These are phyloP conservation scores for Verasper variegatus DNA, from an alignment of 2,113 vertebrate species.

Conservation along the genomic window DNA sequence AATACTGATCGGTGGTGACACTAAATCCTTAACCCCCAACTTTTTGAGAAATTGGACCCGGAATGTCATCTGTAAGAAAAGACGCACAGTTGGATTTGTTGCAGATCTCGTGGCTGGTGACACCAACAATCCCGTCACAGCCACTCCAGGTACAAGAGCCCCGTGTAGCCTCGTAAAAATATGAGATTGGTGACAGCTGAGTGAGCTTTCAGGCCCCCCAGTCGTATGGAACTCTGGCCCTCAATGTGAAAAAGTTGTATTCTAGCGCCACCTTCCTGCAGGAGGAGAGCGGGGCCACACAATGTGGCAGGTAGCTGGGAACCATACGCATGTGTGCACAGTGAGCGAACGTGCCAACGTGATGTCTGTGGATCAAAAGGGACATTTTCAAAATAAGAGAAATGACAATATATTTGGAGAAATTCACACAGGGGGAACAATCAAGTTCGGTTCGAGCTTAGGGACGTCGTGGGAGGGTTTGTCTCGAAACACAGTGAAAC, in stretches of 20 bases:
- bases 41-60: slow-evolving; percentile 12
- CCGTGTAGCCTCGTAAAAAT: background rate
- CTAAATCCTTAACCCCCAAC: background rate
- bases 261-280: slow-evolving; percentile 70
- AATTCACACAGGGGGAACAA: background rate
- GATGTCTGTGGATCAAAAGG: slow-evolving; percentile 12
- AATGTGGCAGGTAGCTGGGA: slow-evolving; percentile 33
- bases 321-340: slow-evolving; percentile 28
- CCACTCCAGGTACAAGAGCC: background rate
- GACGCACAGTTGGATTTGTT: background rate
- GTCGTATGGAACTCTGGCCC: background rate
- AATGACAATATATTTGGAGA: background rate
- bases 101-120: background rate
- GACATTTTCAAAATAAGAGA: background rate
- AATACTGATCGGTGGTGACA: background rate
- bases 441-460: background rate
- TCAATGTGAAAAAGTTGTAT: slow-evolving; percentile 41
- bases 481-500: background rate
- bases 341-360: slow-evolving; percentile 14
- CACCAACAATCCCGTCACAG: background rate
- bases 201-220: slow-evolving; percentile 6
- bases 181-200: slow-evolving; percentile 5
- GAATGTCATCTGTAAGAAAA: background rate
- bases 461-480: background rate
- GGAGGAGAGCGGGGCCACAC: background rate